Conservation (phyloP, 2,888 invertebrate species). For the Cheilosia vulpina region DNA sequence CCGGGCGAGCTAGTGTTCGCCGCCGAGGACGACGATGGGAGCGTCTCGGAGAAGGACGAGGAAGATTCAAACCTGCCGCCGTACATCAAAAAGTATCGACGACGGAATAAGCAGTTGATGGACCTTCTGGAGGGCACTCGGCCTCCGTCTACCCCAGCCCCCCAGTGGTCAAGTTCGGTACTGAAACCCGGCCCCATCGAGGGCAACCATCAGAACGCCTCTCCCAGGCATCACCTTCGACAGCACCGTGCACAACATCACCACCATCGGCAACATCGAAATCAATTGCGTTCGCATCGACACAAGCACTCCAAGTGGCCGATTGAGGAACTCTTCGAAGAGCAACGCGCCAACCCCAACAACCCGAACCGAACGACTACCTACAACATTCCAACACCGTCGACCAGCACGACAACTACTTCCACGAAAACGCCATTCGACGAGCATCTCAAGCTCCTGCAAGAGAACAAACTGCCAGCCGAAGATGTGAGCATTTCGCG, state of each 20-base stretch:
- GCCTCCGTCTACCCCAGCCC: slow-evolving; percentile 78
- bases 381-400: slow-evolving; percentile 41
- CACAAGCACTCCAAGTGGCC: slow-evolving; percentile 76
- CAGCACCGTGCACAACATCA: slow-evolving; percentile 63
- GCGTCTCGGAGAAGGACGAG: slow-evolving; percentile 78
- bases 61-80: slow-evolving; percentile 81
- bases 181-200: slow-evolving; percentile 79
- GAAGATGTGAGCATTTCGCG: slow-evolving; percentile 78
- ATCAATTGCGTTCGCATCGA: slow-evolving; percentile 63
- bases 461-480: slow-evolving; percentile 80
- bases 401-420: slow-evolving; percentile 31
- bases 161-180: slow-evolving; percentile 77
- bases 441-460: slow-evolving; percentile 64
- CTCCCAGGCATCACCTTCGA: slow-evolving; percentile 29
- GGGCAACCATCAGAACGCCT: slow-evolving; percentile 42
- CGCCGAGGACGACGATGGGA: slow-evolving; percentile 79
- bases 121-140: slow-evolving; percentile 82
- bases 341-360: slow-evolving; percentile 77
- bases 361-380: slow-evolving; percentile 61
- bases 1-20: slow-evolving; percentile 75
- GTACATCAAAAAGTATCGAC: slow-evolving; percentile 82
- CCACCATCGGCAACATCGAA: slow-evolving; percentile 63
- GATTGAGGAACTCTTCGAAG: slow-evolving; percentile 80
- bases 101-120: slow-evolving; percentile 82
- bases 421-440: slow-evolving; percentile 52